phyloP scores from a whole-genome alignment of 1,140 invertebrate species.

The Ceratosolen solmsi region DNA sequence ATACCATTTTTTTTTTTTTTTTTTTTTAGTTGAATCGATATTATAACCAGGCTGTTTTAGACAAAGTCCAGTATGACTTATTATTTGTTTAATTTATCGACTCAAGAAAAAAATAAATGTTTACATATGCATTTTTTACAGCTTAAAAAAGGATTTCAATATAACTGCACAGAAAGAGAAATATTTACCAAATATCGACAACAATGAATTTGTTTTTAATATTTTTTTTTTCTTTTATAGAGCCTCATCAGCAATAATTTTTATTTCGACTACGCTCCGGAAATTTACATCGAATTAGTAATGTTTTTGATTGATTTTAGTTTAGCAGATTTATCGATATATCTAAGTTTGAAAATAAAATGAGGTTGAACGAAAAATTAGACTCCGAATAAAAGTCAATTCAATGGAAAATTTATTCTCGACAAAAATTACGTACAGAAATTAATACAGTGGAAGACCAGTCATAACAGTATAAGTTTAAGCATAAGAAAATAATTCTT shows the following conservation, averaged over 20 bases:
- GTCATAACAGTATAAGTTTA: conserved; percentile 37
- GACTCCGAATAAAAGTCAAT: conserved; percentile 30
- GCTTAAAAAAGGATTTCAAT: conserved; percentile 11
- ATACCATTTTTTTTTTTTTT: conserved; percentile 57
- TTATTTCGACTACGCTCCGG: conserved; percentile 1
- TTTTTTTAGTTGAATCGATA: conserved; percentile 51
- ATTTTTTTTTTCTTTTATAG: conserved; percentile 3
- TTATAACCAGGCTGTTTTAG: conserved; percentile 47
- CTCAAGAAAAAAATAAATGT: conserved; percentile 29
- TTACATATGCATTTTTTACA: conserved; percentile 22
- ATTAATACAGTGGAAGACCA: conserved; percentile 51
- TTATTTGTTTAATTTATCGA: conserved; percentile 25
- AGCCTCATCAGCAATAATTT: neutral
- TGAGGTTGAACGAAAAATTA: conserved; percentile 21
- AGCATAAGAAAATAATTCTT: conserved; percentile 40
- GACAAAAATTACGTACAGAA: conserved; percentile 36
- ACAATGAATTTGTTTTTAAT: conserved; percentile 30
- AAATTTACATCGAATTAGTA: conserved; percentile 37
- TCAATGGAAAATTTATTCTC: conserved; percentile 22
- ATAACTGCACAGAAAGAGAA: conserved; percentile 9
- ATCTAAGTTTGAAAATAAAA: too few relatives aligned
- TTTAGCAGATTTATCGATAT: too few relatives aligned
- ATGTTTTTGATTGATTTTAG: conserved; percentile 3
- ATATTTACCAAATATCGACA: conserved; percentile 38
- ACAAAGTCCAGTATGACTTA: conserved; percentile 39